Conservation (phyloP, 92 coral and sea anemone species). For the Hydrozoanthus gracilis region DNA sequence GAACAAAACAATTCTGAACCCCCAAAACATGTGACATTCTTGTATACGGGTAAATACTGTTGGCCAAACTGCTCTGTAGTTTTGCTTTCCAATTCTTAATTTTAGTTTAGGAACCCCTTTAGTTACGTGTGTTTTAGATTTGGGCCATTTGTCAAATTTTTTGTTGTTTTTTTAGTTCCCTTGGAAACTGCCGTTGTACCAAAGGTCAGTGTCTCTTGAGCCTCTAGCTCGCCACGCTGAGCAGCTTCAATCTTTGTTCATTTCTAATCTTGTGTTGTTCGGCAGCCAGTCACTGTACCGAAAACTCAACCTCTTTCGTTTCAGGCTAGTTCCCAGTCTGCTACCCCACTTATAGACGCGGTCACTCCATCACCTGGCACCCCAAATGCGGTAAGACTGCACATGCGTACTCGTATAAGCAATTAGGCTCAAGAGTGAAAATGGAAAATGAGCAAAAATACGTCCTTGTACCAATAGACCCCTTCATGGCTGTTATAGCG, state of each 20-base stretch:
- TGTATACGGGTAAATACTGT: no score
- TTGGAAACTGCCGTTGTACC: constrained; percentile 55
- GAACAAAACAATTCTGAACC: no score
- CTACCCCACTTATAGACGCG: constrained; percentile 96
- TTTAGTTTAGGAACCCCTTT: no score
- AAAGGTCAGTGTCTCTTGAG: constrained; percentile 36
- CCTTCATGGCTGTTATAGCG: no score
- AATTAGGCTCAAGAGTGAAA: no score
- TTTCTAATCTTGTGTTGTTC: not conserved
- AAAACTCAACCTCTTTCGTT: not conserved
- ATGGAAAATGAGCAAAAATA: no score
- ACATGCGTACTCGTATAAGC: not conserved
- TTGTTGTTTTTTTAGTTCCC: constrained; percentile 51
- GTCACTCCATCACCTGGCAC: constrained; percentile 97
- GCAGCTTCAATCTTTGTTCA: not conserved
- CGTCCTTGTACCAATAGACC: no score
- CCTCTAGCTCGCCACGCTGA: no score
- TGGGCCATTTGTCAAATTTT: not conserved
- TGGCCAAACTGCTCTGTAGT: no score
- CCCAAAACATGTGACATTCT: no score
- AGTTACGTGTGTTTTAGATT: no score
- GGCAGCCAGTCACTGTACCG: not conserved
- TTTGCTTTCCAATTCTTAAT: no score
- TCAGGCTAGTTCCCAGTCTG: constrained; percentile 73
- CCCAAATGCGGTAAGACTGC: constrained; percentile 86